These are phyloP conservation scores for Phanerotoma sp. DNA, from an alignment of 2,888 invertebrate genomes.

Conservation along the genomic window DNA sequence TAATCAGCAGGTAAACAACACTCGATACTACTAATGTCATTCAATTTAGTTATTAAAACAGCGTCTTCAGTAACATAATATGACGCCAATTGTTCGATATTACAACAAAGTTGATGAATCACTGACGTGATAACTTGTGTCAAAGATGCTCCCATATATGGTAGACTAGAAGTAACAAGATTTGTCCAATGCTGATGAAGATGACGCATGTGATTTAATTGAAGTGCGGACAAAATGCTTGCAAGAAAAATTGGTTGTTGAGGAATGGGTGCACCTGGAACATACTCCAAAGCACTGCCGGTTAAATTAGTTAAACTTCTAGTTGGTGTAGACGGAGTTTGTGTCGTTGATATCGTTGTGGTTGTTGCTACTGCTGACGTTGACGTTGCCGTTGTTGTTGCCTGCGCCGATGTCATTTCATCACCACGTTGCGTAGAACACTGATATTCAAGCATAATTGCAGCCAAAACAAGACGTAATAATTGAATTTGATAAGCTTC, in stretches of 20 bases:
- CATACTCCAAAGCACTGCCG: conserved; percentile 61
- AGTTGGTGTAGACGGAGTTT: conserved; percentile 43
- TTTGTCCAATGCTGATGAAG: conserved; percentile 83
- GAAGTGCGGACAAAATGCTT: conserved; percentile 75
- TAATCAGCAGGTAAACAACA: conserved; percentile 73
- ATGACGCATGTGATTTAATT: conserved; percentile 68
- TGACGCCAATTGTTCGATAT: conserved; percentile 66
- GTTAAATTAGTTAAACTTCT: conserved; percentile 46
- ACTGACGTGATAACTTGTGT: conserved; percentile 77
- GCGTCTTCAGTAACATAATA: conserved; percentile 51
- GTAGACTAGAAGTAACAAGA: conserved; percentile 76
- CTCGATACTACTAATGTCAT: conserved; percentile 51
- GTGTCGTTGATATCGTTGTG: conserved; percentile 26
- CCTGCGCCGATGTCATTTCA: conserved; percentile 40
- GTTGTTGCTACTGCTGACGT: conserved; percentile 14
- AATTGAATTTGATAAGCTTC: conserved; percentile 72
- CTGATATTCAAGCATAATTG: conserved; percentile 76
- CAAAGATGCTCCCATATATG: conserved; percentile 75
- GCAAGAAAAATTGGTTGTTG: conserved; percentile 84
- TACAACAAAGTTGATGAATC: conserved; percentile 76
- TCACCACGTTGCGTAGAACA: conserved; percentile 63
- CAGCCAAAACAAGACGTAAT: conserved; percentile 63
- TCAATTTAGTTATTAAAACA: conserved; percentile 36
- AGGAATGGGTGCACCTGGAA: conserved; percentile 67
- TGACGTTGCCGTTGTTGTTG: conserved; percentile 28